Conservation (phyloP, 2,797 vertebrate genomes). For the Nyctalus aviator region DNA sequence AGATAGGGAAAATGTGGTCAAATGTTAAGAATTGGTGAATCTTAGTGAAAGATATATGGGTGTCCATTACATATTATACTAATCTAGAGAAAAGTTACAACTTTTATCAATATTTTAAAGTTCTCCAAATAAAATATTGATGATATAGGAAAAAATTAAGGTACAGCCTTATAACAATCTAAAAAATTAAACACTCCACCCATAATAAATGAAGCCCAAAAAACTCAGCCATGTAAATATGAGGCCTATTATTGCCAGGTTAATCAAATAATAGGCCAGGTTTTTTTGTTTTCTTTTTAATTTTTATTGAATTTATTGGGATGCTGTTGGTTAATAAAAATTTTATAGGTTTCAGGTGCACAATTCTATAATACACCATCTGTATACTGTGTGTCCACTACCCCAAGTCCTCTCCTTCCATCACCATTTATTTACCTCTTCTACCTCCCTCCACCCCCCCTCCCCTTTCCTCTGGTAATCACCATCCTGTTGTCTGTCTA, state of each 20-base stretch:
- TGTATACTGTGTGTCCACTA: background rate
- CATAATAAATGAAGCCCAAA: background rate
- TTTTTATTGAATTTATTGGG: background rate
- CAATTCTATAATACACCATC: background rate
- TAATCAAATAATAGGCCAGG: background rate
- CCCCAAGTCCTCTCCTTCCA: background rate
- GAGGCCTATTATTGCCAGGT: background rate
- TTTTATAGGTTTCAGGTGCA: background rate
- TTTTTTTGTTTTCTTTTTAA: background rate
- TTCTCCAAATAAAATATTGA: slow-evolving; percentile 28
- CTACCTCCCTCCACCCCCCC: background rate
- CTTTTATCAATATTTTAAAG: slow-evolving; percentile 26
- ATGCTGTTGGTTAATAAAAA: background rate
- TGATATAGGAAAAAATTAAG: background rate
- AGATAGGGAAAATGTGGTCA: background rate
- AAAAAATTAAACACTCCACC: background rate
- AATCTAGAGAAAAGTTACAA: background rate
- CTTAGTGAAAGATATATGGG: background rate
- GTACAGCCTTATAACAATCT: background rate
- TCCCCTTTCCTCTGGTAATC: background rate
- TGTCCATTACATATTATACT: background rate
- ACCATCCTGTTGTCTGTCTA: background rate
- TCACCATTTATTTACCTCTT: background rate
- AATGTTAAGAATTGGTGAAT: background rate
- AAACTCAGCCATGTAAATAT: rapidly evolving